Conservation (phyloP, 1,140 invertebrate species). For the Cydia strobilella region DNA sequence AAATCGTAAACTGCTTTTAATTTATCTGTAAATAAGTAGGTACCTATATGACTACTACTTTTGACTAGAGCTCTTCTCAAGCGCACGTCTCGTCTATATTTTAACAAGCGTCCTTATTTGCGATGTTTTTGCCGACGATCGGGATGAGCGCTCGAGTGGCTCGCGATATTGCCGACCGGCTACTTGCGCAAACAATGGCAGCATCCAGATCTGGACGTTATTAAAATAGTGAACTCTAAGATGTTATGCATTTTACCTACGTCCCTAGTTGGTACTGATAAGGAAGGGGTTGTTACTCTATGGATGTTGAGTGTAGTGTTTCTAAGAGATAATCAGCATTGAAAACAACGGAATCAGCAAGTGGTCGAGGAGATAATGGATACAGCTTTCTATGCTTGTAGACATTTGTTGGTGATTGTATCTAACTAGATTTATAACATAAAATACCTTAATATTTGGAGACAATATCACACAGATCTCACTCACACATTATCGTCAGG, state of each 20-base stretch:
- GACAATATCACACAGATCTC: too few relatives aligned
- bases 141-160: conserved; percentile 60
- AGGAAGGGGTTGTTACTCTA: background rate
- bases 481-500: too few relatives aligned
- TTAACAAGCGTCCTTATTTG: conserved; percentile 42
- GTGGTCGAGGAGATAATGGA: too few relatives aligned
- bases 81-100: conserved; percentile 7
- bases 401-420: too few relatives aligned
- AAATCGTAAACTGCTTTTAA: background rate
- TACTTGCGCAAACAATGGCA: conserved; percentile 11
- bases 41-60: background rate
- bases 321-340: background rate
- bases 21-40: background rate
- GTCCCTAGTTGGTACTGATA: background rate
- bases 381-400: too few relatives aligned
- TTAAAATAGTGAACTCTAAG: conserved; percentile 28
- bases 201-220: conserved; percentile 17
- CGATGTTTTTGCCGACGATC: conserved; percentile 58
- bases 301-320: background rate
- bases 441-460: too few relatives aligned
- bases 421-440: too few relatives aligned
- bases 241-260: conserved; percentile 26
- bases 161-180: conserved; percentile 31
- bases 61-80: background rate
- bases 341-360: background rate